Conservation (phyloP, 2,113 vertebrate genomes). For the Callopanchax toddi region DNA sequence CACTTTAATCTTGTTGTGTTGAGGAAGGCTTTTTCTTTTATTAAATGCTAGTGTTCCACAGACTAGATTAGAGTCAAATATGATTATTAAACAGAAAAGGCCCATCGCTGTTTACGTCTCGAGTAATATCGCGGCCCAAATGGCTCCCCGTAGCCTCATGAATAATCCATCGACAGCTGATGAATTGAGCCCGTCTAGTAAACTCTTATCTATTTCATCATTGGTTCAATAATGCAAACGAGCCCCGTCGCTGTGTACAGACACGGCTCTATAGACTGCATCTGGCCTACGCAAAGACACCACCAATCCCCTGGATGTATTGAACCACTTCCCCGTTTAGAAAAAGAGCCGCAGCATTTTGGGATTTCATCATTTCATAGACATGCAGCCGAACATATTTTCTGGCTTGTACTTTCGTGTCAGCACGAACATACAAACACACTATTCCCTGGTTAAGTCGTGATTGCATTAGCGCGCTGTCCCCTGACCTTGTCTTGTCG, state of each 20-base stretch:
- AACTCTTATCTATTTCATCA: constrained; percentile 21
- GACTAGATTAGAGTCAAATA: constrained; percentile 5
- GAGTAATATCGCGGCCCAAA: constrained; percentile 18
- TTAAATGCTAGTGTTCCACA: constrained; percentile 3
- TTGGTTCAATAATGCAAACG: constrained; percentile 48
- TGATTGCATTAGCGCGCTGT: constrained; percentile 49
- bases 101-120: background rate
- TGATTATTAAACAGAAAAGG: constrained; percentile 18
- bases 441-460: constrained; percentile 40
- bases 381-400: background rate
- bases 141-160: constrained; percentile 32
- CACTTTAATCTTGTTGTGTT: constrained; percentile 4
- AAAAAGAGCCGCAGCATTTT: background rate
- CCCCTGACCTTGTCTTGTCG: constrained; percentile 54
- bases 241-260: constrained; percentile 18
- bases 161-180: constrained; percentile 50
- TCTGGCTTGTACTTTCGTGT: background rate
- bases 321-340: background rate
- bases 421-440: background rate
- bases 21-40: constrained; percentile 6
- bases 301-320: background rate
- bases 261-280: constrained; percentile 16
- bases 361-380: constrained; percentile 8
- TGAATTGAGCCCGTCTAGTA: constrained; percentile 33
- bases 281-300: constrained; percentile 20